Percentiles rank a stretch among this genome's conserved stretches.
These are phyloP conservation scores for Papilio helenus DNA, from an alignment of 1,140 invertebrate genomes.

Conservation along the genomic window DNA sequence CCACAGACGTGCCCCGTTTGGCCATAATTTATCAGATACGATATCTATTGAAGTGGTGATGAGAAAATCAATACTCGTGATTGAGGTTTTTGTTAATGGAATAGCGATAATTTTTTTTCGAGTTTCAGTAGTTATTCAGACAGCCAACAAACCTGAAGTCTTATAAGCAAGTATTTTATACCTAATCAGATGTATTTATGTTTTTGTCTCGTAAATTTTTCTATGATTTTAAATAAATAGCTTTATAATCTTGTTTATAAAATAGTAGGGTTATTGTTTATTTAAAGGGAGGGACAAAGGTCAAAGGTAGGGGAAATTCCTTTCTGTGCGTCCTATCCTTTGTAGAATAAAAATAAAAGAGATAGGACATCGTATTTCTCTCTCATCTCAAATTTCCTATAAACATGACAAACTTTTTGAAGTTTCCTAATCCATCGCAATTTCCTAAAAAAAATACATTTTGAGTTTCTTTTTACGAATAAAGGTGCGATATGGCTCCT, in stretches of 20 bases:
- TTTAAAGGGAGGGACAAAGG: too few relatives aligned
- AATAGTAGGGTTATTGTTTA: background rate
- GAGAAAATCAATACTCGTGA: conserved; percentile 10
- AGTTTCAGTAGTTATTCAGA: background rate
- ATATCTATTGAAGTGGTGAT: conserved; percentile 10
- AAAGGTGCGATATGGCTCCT: too few relatives aligned
- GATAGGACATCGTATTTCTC: too few relatives aligned
- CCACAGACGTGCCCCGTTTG: background rate
- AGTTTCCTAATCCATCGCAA: too few relatives aligned
- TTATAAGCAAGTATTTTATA: background rate
- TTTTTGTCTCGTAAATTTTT: background rate
- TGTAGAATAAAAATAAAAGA: too few relatives aligned
- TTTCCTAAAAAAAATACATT: too few relatives aligned
- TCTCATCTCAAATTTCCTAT: too few relatives aligned
- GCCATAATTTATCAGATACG: background rate
- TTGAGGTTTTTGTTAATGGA: background rate
- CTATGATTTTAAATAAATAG: background rate
- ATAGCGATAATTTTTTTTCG: background rate
- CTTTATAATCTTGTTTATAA: background rate
- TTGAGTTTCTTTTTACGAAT: too few relatives aligned
- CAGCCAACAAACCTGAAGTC: background rate
- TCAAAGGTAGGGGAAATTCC: too few relatives aligned
- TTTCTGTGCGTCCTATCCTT: too few relatives aligned
- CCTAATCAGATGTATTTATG: background rate
- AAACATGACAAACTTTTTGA: too few relatives aligned